Evolutionary conservation across 2,888 invertebrate species (phyloP).

Genomic region (Philonicus albiceps): DNA sequence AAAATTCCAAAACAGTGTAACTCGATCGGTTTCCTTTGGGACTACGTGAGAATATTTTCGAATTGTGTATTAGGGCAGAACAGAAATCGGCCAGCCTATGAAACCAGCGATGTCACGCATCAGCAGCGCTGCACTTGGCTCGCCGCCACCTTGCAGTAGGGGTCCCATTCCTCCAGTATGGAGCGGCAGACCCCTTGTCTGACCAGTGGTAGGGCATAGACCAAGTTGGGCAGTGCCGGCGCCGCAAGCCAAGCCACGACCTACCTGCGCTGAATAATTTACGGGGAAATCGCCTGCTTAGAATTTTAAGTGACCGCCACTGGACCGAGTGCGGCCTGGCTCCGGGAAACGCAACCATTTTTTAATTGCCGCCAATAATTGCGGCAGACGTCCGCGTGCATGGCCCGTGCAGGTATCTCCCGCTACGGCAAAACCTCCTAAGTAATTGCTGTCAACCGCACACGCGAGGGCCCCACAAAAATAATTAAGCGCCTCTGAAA

Average conservation of each 20-base stretch:
- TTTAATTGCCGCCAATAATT: neutral
- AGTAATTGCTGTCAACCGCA: neutral
- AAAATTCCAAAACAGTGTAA: neutral
- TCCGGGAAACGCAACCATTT: neutral
- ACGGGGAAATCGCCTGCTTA: neutral
- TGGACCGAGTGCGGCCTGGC: neutral
- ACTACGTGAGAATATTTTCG: constrained; percentile 22
- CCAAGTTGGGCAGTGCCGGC: constrained; percentile 11
- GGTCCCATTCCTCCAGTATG: neutral
- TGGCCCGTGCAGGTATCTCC: neutral
- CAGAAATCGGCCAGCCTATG: neutral
- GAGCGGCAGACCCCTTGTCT: neutral
- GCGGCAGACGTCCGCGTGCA: neutral
- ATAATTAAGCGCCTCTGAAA: neutral
- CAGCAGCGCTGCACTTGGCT: neutral
- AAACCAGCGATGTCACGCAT: neutral
- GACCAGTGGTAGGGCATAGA: neutral
- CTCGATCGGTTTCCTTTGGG: neutral
- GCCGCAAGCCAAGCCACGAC: neutral
- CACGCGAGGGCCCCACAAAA: constrained; percentile 2
- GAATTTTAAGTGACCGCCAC: neutral
- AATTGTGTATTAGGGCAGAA: neutral
- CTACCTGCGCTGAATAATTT: neutral
- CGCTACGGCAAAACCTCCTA: neutral
- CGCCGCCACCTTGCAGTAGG: neutral